These are phyloP conservation scores for Leistus spinibarbis DNA, from an alignment of 2,888 invertebrate genomes.

Conservation along the genomic window DNA sequence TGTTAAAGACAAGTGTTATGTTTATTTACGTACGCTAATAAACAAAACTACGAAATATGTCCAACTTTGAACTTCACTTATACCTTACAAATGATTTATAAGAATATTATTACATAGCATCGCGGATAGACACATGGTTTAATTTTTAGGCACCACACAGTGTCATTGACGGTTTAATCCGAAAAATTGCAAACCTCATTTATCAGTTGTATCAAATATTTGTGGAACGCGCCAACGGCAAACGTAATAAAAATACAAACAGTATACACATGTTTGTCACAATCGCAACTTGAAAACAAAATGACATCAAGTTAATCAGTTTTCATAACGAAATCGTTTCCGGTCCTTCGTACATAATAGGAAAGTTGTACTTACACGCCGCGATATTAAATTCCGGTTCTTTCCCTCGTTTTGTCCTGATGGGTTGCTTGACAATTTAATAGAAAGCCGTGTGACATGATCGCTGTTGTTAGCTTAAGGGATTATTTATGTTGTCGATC, in stretches of 20 bases:
- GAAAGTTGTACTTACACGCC: slow-evolving; percentile 18
- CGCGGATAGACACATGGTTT: too few species aligned
- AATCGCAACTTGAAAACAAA: not conserved
- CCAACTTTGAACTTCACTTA: too few species aligned
- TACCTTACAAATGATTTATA: too few species aligned
- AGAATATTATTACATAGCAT: too few species aligned
- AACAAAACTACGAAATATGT: too few species aligned
- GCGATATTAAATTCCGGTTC: slow-evolving; percentile 32
- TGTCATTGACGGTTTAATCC: too few species aligned
- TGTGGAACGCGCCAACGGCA: too few species aligned
- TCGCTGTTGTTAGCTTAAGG: not conserved
- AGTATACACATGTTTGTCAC: not conserved
- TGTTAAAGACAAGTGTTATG: not conserved
- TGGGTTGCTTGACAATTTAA: slow-evolving; percentile 31
- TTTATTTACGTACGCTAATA: not conserved
- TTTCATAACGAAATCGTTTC: not conserved
- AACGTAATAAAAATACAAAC: too few species aligned
- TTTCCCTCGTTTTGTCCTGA: not conserved
- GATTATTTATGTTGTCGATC: slow-evolving; percentile 39
- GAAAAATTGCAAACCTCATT: too few species aligned
- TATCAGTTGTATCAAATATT: too few species aligned
- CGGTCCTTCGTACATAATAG: slow-evolving; percentile 3
- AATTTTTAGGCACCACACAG: too few species aligned
- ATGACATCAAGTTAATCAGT: slow-evolving; percentile 9
- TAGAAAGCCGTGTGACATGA: slow-evolving; percentile 31